Evolutionary conservation across 1,140 invertebrate species (phyloP).

Genomic region (Diachasmimorpha longicaudata): DNA sequence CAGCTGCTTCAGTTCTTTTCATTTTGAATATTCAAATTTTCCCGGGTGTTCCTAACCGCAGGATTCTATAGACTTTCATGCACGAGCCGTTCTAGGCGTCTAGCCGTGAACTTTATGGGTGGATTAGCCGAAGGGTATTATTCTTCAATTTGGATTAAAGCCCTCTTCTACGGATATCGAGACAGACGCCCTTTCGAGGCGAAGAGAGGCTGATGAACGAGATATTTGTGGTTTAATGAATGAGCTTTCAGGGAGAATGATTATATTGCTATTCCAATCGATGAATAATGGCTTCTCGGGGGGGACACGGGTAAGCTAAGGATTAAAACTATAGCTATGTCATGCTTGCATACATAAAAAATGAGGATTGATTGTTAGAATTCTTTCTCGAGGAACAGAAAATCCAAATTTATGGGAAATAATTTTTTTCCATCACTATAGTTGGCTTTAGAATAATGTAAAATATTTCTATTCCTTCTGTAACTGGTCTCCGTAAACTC

Average conservation of each 20-base stretch:
- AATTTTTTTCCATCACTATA: too few species aligned
- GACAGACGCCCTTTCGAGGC: background rate
- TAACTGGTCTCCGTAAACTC: too few species aligned
- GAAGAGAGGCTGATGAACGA: background rate
- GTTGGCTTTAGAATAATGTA: too few species aligned
- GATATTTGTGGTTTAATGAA: background rate
- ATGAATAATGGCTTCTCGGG: background rate
- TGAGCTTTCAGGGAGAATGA: background rate
- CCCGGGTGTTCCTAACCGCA: background rate
- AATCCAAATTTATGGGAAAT: too few species aligned
- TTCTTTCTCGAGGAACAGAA: too few species aligned
- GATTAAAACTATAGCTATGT: too few species aligned
- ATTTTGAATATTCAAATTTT: conserved; percentile 29
- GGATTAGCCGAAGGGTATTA: conserved; percentile 33
- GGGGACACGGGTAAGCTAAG: too few species aligned
- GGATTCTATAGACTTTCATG: background rate
- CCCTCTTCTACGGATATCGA: conserved; percentile 24
- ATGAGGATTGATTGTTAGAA: too few species aligned
- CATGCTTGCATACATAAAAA: too few species aligned
- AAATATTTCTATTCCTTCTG: too few species aligned
- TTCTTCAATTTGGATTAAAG: conserved; percentile 38
- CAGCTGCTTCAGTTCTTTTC: background rate
- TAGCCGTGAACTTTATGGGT: conserved; percentile 17
- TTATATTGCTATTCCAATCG: background rate
- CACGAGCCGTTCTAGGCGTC: background rate